These are phyloP conservation scores for Alces alces DNA, from an alignment of 2,113 vertebrate genomes.

Conservation along the genomic window DNA sequence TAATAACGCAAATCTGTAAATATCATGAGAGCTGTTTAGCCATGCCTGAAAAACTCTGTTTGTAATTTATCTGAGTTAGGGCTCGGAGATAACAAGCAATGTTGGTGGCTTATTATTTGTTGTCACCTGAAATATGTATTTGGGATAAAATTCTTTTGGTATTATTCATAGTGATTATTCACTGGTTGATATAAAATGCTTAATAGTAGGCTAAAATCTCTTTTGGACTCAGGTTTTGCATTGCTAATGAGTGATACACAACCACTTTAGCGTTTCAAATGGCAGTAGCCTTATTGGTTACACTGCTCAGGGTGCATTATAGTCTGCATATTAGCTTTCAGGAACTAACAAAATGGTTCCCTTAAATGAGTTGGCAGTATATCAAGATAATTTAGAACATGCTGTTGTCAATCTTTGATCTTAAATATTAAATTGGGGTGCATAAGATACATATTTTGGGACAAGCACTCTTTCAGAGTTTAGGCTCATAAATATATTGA, in stretches of 20 bases:
- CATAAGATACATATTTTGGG: neutral
- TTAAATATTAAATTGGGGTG: neutral
- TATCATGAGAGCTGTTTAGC: neutral
- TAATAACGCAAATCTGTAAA: neutral
- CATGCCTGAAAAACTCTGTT: neutral
- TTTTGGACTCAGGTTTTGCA: neutral
- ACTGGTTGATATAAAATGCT: conserved; percentile 34
- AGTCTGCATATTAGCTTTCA: conserved; percentile 46
- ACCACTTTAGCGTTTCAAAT: neutral
- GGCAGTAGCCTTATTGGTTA: conserved; percentile 2
- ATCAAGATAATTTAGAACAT: conserved; percentile 8
- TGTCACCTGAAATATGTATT: neutral
- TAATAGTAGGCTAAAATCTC: neutral
- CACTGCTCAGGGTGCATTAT: neutral
- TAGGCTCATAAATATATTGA: neutral
- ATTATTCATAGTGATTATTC: neutral
- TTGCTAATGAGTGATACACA: neutral
- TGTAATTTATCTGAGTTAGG: conserved; percentile 7
- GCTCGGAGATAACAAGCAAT: neutral
- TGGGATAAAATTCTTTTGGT: conserved; percentile 46
- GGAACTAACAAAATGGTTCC: neutral
- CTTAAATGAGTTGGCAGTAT: conserved; percentile 25
- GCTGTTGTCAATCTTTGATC: neutral
- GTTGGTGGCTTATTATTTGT: neutral
- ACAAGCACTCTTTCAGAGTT: neutral